Evolutionary conservation across 2,888 invertebrate genomes (phyloP).

Genomic region (Ennomos erosarius): DNA sequence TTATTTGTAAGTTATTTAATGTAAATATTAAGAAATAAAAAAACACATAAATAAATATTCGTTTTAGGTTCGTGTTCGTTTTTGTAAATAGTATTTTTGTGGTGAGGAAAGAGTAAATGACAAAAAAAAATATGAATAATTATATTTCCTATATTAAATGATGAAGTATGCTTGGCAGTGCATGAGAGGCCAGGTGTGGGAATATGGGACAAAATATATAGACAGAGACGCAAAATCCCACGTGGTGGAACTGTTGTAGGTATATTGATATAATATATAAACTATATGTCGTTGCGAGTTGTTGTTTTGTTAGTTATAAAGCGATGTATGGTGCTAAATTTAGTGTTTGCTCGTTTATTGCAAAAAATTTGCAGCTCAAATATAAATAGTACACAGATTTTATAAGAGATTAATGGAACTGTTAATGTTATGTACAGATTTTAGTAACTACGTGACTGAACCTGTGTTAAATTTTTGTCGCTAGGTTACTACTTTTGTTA

Average conservation of each 20-base stretch:
- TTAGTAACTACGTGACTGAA: slow-evolving; percentile 20
- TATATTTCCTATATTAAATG: slow-evolving; percentile 27
- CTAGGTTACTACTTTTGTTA: slow-evolving; percentile 27
- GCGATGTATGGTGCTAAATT: slow-evolving; percentile 39
- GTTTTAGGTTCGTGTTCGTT: slow-evolving; percentile 69
- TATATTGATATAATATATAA: background rate
- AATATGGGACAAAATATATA: slow-evolving; percentile 17
- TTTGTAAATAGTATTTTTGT: slow-evolving; percentile 79
- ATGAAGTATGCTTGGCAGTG: slow-evolving; percentile 44
- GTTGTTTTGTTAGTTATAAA: slow-evolving; percentile 19
- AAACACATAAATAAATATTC: slow-evolving; percentile 64
- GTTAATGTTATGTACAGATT: slow-evolving; percentile 29
- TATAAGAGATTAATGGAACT: slow-evolving; percentile 34
- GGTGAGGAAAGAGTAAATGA: slow-evolving; percentile 77
- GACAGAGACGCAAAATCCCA: slow-evolving; percentile 23
- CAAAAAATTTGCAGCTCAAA: slow-evolving; percentile 46
- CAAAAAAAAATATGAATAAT: slow-evolving; percentile 65
- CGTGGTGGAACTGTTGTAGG: slow-evolving; percentile 16
- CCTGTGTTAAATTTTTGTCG: slow-evolving; percentile 6
- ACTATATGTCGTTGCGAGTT: slow-evolving; percentile 25
- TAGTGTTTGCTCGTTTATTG: slow-evolving; percentile 42
- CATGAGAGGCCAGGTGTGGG: slow-evolving; percentile 44
- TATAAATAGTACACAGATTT: slow-evolving; percentile 36
- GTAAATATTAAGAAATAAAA: slow-evolving; percentile 76
- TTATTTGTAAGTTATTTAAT: slow-evolving; percentile 82